Conservation (phyloP, 1,140 invertebrate species). For the Drosophila asahinai region DNA sequence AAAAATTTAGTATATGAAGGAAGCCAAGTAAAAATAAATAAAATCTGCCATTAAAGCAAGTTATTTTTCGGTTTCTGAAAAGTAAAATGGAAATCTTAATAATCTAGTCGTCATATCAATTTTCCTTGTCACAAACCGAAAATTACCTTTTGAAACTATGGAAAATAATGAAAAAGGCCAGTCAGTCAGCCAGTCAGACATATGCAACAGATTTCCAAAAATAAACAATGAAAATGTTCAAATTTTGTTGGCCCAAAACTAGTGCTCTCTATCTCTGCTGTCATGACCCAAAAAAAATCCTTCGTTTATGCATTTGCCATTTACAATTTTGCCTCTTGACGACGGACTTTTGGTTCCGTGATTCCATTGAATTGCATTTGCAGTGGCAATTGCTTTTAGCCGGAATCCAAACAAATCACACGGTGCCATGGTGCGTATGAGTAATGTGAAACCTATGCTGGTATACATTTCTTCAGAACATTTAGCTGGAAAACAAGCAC, state of each 20-base stretch:
- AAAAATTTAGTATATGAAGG: slow-evolving; percentile 10
- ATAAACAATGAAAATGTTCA: slow-evolving; percentile 9
- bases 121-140: neutral
- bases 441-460: slow-evolving; percentile 61
- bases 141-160: neutral
- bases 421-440: slow-evolving; percentile 64
- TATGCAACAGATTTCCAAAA: slow-evolving; percentile 2
- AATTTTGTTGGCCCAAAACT: slow-evolving; percentile 9
- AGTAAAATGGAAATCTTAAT: no score
- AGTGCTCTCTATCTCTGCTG: neutral
- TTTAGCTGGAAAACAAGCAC: slow-evolving; percentile 30
- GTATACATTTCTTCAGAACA: slow-evolving; percentile 55
- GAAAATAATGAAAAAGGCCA: neutral
- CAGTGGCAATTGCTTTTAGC: slow-evolving; percentile 42
- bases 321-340: neutral
- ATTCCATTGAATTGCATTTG: slow-evolving; percentile 26
- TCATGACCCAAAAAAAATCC: slow-evolving; percentile 5
- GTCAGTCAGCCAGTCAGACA: neutral
- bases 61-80: no score
- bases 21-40: neutral
- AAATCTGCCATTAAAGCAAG: no score
- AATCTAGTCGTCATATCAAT: neutral
- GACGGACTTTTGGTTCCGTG: slow-evolving; percentile 1
- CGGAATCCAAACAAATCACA: slow-evolving; percentile 35
- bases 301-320: slow-evolving; percentile 11